Conservation (phyloP, 2,888 invertebrate genomes). For the Mechanitis messenoides region DNA sequence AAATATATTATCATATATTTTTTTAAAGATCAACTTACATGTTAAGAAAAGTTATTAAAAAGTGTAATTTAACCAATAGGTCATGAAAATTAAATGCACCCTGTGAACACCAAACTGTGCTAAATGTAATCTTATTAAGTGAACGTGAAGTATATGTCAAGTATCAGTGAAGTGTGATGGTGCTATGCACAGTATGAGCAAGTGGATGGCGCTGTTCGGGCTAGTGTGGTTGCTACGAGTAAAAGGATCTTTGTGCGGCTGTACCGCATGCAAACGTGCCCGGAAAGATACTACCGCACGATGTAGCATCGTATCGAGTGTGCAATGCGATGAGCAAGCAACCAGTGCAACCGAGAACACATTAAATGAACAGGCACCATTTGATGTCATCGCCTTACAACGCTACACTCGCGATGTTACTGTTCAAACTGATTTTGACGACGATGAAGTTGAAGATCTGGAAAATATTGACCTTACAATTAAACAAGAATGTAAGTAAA, state of each 20-base stretch:
- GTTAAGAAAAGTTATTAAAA: too few species aligned
- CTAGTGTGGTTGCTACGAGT: slow-evolving; percentile 90
- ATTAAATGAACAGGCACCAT: slow-evolving; percentile 55
- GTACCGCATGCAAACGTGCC: slow-evolving; percentile 81
- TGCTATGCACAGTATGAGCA: slow-evolving; percentile 69
- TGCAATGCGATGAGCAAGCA: slow-evolving; percentile 20
- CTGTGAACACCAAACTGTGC: too few species aligned
- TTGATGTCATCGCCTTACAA: slow-evolving; percentile 68
- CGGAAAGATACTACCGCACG: slow-evolving; percentile 47
- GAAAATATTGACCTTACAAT: slow-evolving; percentile 71
- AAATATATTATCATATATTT: too few species aligned
- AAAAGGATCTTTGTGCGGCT: slow-evolving; percentile 86
- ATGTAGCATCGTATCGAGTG: slow-evolving; percentile 33
- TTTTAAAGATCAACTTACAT: too few species aligned
- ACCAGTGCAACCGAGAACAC: slow-evolving; percentile 72
- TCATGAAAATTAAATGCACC: too few species aligned
- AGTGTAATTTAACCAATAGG: too few species aligned
- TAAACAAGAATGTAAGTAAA: slow-evolving; percentile 64
- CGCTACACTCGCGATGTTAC: slow-evolving; percentile 70
- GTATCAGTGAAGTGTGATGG: slow-evolving; percentile 39
- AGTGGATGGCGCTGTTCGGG: slow-evolving; percentile 90
- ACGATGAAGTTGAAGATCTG: slow-evolving; percentile 62
- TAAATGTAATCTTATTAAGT: too few species aligned
- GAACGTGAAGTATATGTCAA: slow-evolving; percentile 11
- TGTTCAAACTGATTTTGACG: slow-evolving; percentile 72